Evolutionary conservation across 35 echinoderm and acorn worm genomes (phyloP), one percentile per base, ranked within the genome.

Genomic region (Ptychodera flava): DNA sequence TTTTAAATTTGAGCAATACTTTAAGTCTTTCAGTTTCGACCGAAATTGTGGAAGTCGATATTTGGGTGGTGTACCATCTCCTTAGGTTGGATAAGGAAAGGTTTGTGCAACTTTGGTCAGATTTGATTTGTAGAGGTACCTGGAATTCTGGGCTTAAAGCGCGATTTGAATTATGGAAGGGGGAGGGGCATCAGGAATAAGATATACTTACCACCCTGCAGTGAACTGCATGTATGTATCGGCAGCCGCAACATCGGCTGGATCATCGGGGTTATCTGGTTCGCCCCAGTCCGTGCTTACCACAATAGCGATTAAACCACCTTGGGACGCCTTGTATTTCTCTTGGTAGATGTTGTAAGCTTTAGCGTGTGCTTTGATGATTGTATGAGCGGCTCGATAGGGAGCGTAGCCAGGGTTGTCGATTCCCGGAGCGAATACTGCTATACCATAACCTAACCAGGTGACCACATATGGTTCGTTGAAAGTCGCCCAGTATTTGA

Each of bases 401-500:
- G 95, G 95, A 27, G 92, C 92, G 81, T 90, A 85, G 31, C 95
- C 95, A 28, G 95, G 92, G 33, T 83, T 80, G 82, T 94, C 31
- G 0, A 94, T 90, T 28, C 92, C 92, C 16, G 95, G 95, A 28
- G 95, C 95, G 37, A 98, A 98, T 0, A 98, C 92, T 31, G 31
- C 32, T 38, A 92, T 80, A 33, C 89, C 95, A 84, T 98, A 98
- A 16, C 95, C 95, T 16, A 98, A 82, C 92, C 95, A 94, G 2
- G 84, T 88, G 16, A 94, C 95, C 15, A 98, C 95, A 35, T 98
- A 98, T 0, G 95, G 95, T 80, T 98, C 95, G 86, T 98, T 98
- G 87, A 94, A 94, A 30, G 95, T 98, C 1, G 93, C 92, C 95
- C 95, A 98, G 31, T 94, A 81, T 30, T 98, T 94, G 28, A 97